Base-by-base conservation (phyloP, 2,113 vertebrate species). In the Peromyscus californicus region DNA sequence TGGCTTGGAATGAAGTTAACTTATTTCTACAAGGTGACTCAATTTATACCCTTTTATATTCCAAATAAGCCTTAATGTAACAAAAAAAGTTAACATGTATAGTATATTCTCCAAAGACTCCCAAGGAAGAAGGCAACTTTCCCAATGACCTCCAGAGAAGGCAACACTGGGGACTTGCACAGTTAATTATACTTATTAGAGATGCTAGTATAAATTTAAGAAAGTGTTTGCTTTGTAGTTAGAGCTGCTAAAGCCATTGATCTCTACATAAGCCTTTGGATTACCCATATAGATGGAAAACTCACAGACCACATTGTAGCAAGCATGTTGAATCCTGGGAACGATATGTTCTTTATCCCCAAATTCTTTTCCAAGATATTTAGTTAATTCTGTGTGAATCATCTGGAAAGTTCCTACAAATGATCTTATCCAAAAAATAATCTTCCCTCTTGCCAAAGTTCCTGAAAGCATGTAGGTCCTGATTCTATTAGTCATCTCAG, bases 351-450 rank as follows among this genome's bases (percentile, higher is more conserved):
- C 98, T 72, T 39, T 80, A 84, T 95, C n/a, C 65, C 63, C 54
- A 91, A 82, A 90, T 54, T 92, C 65, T 59, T 95, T 98, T 93
- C 76, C 85, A 96, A 69, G 97, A 97, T 48, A 97, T 75, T 69
- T 97, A 31, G 8, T 16, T 90, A 78, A 74, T 74, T 70, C 79
- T 93, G 3, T 22, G 2, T 67, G 59, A 97, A 89, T 97, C 70
- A 95, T 72, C 57, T 82, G 3, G 48, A 91, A 98, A 98, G 94
- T 86, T 59, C 17, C 74, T 95, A 61, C 54, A 69, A 87, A 57
- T 84, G 59, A 91, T 80, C 89, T n/a, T n/a, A 90, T 70, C 72
- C 42, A 72, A 91, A 96, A 93, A 75, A 16, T 86, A 70, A 70
- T 79, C 16, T 61, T 26, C 93, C 31, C 9, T 87, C 9, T 82